Percentiles rank a stretch among this genome's conserved stretches.
These are phyloP conservation scores for Platerodrilus igneus DNA, from an alignment of 2,888 invertebrate species.

Conservation along the genomic window DNA sequence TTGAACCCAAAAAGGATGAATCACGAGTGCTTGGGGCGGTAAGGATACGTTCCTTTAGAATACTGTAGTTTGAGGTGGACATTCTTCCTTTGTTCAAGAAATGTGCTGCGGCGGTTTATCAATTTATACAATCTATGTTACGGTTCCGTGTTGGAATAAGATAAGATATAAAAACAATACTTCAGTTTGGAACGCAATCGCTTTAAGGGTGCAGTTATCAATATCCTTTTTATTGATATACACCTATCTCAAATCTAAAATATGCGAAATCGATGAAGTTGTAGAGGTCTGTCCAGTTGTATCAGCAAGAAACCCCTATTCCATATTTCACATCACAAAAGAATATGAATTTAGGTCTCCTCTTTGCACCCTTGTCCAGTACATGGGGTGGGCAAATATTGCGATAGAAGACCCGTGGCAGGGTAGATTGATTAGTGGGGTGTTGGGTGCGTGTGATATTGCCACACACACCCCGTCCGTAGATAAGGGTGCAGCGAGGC, in stretches of 20 bases:
- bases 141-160: too few relatives aligned
- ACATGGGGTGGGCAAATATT: slow-evolving; percentile 25
- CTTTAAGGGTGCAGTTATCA: too few relatives aligned
- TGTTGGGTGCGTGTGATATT: slow-evolving; percentile 42
- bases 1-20: slow-evolving; percentile 44
- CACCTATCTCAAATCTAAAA: too few relatives aligned
- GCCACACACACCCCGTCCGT: slow-evolving; percentile 35
- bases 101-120: slow-evolving; percentile 32
- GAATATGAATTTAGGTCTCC: slow-evolving; percentile 22
- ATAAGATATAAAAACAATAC: too few relatives aligned
- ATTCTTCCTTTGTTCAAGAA: slow-evolving; percentile 34
- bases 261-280: too few relatives aligned
- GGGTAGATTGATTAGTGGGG: slow-evolving; percentile 47
- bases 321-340: slow-evolving; percentile 21
- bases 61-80: slow-evolving; percentile 34
- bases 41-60: slow-evolving; percentile 43
- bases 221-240: too few relatives aligned
- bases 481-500: slow-evolving; percentile 39
- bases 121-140: too few relatives aligned
- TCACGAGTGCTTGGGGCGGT: slow-evolving; percentile 43
- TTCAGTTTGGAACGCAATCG: too few relatives aligned
- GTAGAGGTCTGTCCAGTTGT: too few relatives aligned
- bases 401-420: slow-evolving; percentile 32
- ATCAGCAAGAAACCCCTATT: slow-evolving; percentile 12
- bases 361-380: slow-evolving; percentile 30